These are phyloP conservation scores for Octonoba sinensis DNA, from an alignment of 2,888 invertebrate species.

Conservation along the genomic window DNA sequence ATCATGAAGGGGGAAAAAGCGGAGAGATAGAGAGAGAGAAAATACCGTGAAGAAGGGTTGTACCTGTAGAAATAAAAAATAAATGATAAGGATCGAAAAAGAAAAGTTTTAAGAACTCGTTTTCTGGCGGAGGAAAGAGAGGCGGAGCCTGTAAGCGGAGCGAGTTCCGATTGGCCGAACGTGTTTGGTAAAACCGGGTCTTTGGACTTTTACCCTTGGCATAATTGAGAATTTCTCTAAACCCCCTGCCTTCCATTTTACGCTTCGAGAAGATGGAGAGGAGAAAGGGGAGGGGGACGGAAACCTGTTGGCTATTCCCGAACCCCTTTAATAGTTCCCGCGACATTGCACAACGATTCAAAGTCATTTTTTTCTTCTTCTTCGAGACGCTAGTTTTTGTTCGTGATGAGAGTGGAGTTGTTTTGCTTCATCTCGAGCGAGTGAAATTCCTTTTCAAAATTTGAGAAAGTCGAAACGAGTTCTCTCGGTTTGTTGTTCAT, in stretches of 20 bases:
- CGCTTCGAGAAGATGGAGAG: slow-evolving; percentile 8
- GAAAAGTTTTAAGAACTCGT: slow-evolving; percentile 30
- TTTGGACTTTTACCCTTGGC: slow-evolving; percentile 64
- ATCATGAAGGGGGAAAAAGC: too few species aligned
- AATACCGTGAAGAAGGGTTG: slow-evolving; percentile 7
- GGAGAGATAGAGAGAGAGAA: too few species aligned
- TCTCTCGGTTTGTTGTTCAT: too few species aligned
- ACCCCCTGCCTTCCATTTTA: slow-evolving; percentile 53
- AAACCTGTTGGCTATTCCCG: slow-evolving; percentile 37
- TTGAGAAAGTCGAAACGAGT: too few species aligned
- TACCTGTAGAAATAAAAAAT: slow-evolving; percentile 5
- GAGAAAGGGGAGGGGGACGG: neutral
- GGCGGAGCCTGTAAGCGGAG: slow-evolving; percentile 21
- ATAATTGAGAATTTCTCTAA: slow-evolving; percentile 38
- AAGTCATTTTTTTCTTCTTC: slow-evolving; percentile 40
- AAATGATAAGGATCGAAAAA: neutral
- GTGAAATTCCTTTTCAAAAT: too few species aligned
- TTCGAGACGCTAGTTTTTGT: too few species aligned
- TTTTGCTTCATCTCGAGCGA: too few species aligned
- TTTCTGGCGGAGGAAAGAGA: slow-evolving; percentile 13
- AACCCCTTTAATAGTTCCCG: slow-evolving; percentile 42
- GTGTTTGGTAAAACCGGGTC: slow-evolving; percentile 51
- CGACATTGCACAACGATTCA: slow-evolving; percentile 49
- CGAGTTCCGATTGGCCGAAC: slow-evolving; percentile 26
- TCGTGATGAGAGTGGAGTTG: too few species aligned